phyloP scores from a whole-genome alignment of 1,140 invertebrate genomes.

The Calliphora vicina region DNA sequence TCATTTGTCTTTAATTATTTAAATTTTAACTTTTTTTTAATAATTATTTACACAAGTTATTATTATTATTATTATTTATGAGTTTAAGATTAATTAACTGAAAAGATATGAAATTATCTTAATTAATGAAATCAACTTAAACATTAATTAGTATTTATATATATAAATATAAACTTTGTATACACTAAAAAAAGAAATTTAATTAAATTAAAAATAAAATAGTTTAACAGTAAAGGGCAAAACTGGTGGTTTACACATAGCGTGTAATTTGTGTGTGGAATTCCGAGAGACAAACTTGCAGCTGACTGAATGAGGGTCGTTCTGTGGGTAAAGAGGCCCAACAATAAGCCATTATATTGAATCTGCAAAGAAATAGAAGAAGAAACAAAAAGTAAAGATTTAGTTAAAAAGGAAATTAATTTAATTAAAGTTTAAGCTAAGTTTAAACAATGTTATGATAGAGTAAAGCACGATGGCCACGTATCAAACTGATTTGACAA shows the following conservation, averaged over 20 bases:
- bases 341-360: conserved; percentile 92
- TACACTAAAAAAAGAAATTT: neutral
- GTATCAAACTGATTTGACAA: too few relatives aligned
- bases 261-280: conserved; percentile 81
- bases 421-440: neutral
- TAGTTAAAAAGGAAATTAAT: neutral
- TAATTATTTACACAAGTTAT: conserved; percentile 12
- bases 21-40: neutral
- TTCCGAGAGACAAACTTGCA: conserved; percentile 85
- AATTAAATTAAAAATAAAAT: neutral
- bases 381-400: neutral
- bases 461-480: too few relatives aligned
- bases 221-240: neutral
- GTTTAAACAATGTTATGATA: too few relatives aligned
- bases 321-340: conserved; percentile 90
- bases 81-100: neutral
- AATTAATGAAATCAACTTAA: neutral
- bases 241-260: conserved; percentile 71
- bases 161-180: neutral
- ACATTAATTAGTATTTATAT: neutral
- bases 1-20: neutral
- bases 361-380: conserved; percentile 67
- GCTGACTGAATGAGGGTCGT: conserved; percentile 83
- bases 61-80: neutral
- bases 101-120: neutral